Base-by-base conservation (phyloP, 2,113 vertebrate species). In the Illadopsis cleaveri region DNA sequence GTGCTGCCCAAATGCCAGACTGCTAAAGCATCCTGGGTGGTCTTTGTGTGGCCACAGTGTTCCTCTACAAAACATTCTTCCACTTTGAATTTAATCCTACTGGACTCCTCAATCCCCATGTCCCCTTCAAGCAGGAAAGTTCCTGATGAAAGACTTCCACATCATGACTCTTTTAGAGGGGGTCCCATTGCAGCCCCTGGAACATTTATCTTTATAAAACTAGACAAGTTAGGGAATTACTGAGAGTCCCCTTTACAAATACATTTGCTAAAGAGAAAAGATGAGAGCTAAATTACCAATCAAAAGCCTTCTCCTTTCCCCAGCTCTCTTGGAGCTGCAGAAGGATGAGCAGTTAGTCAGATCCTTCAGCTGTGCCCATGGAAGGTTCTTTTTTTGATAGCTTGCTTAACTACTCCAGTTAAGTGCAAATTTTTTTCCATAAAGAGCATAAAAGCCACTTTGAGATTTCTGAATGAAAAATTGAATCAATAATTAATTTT, bases 381-480 rank as follows among this genome's bases (percentile, higher is more conserved):
- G 33, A 86, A 82, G 16, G 35, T 27, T 71, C 56, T 70, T 61
- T 57, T 38, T 64, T 51, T 51, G 35, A 62, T 2, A 48, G 23
- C 48, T 84, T 91, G 28, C 77, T 84, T 68, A 76, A 72, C 61
- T 79, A 21, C 15, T 68, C 23, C 16, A 85, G 68, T 76, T 71
- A 27, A 93, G 77, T 45, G 65, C 25, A 86, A 60, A 84, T 72
- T 82, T 68, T 68, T 53, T 72, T 71, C 58, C 57, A 65, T 33
- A 82, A 89, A 89, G 54, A 73, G 16, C 57, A 76, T 42, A 91
- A 94, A 91, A 91, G 28, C 51, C 44, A 81, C 56, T 78, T 44
- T 28, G 60, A 91, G 76, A 84, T 73, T 89, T 93, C 53, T 51
- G 30, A 96, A 70, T 83, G 65, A 94, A 87, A 68, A 93, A 56